phyloP scores from a whole-genome alignment of 2,888 invertebrate species.

The Ochlodes sylvanus region DNA sequence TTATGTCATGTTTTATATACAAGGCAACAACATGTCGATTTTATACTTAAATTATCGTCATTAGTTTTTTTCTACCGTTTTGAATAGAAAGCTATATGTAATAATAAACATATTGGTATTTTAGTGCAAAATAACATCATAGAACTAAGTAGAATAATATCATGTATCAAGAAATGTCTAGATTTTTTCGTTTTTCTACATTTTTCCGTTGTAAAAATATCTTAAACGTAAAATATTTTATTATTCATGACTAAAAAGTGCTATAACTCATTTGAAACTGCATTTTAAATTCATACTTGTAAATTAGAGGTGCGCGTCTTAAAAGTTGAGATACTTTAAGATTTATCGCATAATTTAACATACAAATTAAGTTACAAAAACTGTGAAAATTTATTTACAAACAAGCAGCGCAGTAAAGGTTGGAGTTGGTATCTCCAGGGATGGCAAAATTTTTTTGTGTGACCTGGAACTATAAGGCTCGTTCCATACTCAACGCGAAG shows the following conservation, averaged over 20 bases:
- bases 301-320: constrained; percentile 15
- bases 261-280: constrained; percentile 18
- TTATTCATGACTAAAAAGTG: neutral
- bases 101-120: too few species aligned
- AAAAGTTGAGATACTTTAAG: constrained; percentile 21
- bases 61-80: neutral
- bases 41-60: constrained; percentile 5
- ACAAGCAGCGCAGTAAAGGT: constrained; percentile 13
- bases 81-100: too few species aligned
- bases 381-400: constrained; percentile 35
- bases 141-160: too few species aligned
- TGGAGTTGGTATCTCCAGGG: constrained; percentile 26
- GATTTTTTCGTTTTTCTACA: too few species aligned
- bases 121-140: too few species aligned
- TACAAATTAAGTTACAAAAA: constrained; percentile 36
- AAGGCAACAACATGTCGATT: constrained; percentile 6
- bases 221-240: neutral
- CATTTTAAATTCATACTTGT: constrained; percentile 25
- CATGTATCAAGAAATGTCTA: too few species aligned
- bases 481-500: constrained; percentile 6
- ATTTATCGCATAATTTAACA: constrained; percentile 36
- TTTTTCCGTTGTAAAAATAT: too few species aligned
- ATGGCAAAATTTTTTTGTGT: constrained; percentile 24
- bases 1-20: neutral
- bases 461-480: constrained; percentile 4